Percentiles rank a stretch among this genome's conserved stretches.
These are phyloP conservation scores for Tichodroma muraria DNA, from an alignment of 2,113 vertebrate species.

Conservation along the genomic window DNA sequence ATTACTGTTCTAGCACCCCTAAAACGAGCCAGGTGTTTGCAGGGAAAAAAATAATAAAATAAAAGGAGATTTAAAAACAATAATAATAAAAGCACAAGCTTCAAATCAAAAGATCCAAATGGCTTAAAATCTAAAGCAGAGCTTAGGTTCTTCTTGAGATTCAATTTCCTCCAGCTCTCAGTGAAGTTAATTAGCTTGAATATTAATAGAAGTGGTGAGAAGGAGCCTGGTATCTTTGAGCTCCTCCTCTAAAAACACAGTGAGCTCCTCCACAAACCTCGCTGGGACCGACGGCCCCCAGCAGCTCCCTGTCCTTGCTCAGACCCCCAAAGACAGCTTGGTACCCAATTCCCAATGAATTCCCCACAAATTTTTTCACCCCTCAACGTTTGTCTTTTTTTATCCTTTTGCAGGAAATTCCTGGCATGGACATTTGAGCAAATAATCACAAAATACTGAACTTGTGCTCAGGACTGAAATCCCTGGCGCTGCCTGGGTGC, in stretches of 20 bases:
- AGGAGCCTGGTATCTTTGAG: not conserved
- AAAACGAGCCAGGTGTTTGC: constrained; percentile 4
- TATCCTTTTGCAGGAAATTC: not conserved
- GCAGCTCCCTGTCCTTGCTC: not conserved
- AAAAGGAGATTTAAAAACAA: not conserved
- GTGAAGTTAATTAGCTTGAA: constrained; percentile 19
- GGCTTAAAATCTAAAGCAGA: constrained; percentile 22
- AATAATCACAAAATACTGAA: not conserved
- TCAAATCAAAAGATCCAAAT: not conserved
- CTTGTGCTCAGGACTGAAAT: not conserved
- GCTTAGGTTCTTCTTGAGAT: constrained; percentile 12
- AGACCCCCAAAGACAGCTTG: not conserved
- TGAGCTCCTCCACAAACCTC: not conserved
- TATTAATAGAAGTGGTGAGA: constrained; percentile 16
- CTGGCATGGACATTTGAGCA: not conserved
- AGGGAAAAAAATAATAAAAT: not conserved
- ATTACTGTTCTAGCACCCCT: not conserved
- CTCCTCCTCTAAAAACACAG: not conserved
- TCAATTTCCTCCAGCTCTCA: constrained; percentile 28
- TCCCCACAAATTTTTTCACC: not conserved
- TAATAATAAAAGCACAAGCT: constrained; percentile 15
- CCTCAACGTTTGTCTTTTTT: not conserved
- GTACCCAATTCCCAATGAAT: not conserved
- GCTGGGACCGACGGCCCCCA: accelerated
- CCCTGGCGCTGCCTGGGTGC: no score